Conservation (phyloP, 2,888 invertebrate species). For the Lasioglossum leucozonium region DNA sequence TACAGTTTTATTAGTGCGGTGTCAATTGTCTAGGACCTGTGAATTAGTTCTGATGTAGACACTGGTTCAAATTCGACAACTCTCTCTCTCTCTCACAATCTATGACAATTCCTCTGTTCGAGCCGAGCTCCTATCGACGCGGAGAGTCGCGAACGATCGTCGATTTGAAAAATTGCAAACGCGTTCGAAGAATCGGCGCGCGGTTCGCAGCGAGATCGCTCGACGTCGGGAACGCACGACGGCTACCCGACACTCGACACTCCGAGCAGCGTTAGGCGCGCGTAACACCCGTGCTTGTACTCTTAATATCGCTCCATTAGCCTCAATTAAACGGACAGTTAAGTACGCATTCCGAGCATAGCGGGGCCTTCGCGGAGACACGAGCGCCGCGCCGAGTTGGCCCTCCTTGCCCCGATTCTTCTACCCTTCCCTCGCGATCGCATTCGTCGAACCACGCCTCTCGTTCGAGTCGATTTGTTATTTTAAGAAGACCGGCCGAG, state of each 20-base stretch:
- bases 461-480: conserved; percentile 38
- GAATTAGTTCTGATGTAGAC: too few species aligned
- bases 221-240: conserved; percentile 13
- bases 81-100: too few species aligned
- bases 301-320: conserved; percentile 81
- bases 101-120: too few species aligned
- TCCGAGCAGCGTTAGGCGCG: conserved; percentile 43
- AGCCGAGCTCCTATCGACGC: background rate
- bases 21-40: too few species aligned
- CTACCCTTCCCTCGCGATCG: conserved; percentile 21
- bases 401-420: conserved; percentile 25
- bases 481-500: conserved; percentile 4
- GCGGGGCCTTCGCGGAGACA: conserved; percentile 62
- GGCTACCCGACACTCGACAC: conserved; percentile 64
- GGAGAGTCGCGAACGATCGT: background rate
- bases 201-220: conserved; percentile 5
- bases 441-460: background rate
- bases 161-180: background rate
- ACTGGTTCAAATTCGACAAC: too few species aligned
- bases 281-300: conserved; percentile 76
- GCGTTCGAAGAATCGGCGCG: background rate
- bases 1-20: too few species aligned
- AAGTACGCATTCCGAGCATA: conserved; percentile 80
- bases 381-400: conserved; percentile 37
- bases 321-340: conserved; percentile 81